Evolutionary conservation across 37 sponge, comb jelly and placozoan genomes (phyloP).

Genomic region (Ianthella basta): DNA sequence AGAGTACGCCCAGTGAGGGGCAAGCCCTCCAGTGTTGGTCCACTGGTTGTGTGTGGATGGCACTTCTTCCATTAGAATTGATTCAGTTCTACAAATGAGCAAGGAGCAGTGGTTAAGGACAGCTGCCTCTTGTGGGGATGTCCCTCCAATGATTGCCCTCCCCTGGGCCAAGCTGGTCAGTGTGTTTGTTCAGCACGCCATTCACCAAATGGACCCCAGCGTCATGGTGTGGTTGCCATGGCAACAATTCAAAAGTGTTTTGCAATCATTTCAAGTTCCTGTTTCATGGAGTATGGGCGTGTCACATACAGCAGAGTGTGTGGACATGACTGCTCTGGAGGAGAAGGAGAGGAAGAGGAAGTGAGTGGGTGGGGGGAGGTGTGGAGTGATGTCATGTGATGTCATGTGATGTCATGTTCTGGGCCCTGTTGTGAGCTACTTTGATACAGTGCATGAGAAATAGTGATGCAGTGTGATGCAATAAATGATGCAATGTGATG

Average conservation of each 20-base stretch:
- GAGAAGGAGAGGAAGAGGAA: not conserved
- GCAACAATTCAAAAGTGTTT: not conserved
- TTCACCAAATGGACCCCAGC: not conserved
- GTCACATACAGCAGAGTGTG: not conserved
- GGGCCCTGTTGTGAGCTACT: too few species aligned
- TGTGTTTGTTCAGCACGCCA: constrained; percentile 38
- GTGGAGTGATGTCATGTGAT: too few species aligned
- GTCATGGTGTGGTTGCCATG: constrained; percentile 20
- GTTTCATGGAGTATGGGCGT: not conserved
- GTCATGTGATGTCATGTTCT: too few species aligned
- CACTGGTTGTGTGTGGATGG: too few species aligned
- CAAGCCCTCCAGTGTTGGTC: too few species aligned
- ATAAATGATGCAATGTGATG: too few species aligned
- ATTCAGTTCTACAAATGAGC: not conserved
- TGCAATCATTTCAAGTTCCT: not conserved
- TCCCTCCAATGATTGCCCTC: not conserved
- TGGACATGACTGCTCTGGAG: not conserved
- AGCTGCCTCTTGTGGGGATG: not conserved
- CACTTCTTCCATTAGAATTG: not conserved
- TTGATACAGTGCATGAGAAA: too few species aligned
- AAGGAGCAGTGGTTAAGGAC: not conserved
- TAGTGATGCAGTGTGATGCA: too few species aligned
- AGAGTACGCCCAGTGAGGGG: too few species aligned
- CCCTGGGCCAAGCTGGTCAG: constrained; percentile 69
- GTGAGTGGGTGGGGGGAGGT: not conserved